These are phyloP conservation scores for Parauchenoglanis punctatus DNA, from an alignment of 2,797 vertebrate genomes.

Conservation along the genomic window DNA sequence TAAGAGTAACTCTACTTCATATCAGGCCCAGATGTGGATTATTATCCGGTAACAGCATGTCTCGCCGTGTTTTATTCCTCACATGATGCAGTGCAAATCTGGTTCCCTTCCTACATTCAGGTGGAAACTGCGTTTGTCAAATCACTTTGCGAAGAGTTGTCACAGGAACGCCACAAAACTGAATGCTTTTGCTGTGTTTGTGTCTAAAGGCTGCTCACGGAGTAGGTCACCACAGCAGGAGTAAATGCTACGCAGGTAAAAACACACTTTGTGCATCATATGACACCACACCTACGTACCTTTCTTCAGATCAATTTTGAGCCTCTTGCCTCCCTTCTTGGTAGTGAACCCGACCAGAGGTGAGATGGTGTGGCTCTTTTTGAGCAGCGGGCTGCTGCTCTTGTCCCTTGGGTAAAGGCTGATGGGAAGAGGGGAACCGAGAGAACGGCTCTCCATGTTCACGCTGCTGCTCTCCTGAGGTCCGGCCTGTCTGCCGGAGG, in stretches of 20 bases:
- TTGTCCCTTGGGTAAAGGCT: slow-evolving; percentile 57
- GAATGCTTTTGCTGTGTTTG: not conserved
- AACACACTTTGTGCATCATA: not conserved
- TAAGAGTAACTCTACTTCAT: not conserved
- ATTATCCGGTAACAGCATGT: not conserved
- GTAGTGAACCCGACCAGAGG: slow-evolving; percentile 80
- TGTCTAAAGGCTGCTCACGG: not conserved
- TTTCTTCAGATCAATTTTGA: slow-evolving; percentile 94
- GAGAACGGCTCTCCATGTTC: slow-evolving; percentile 52
- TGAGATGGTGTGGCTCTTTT: slow-evolving; percentile 79
- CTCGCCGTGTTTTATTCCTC: not conserved
- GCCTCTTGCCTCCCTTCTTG: slow-evolving; percentile 84
- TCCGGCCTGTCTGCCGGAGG: slow-evolving; percentile 54
- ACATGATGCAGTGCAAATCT: not conserved
- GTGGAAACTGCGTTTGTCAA: not conserved
- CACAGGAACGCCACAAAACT: not conserved
- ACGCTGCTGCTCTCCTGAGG: slow-evolving; percentile 52
- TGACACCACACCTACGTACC: slow-evolving; percentile 72
- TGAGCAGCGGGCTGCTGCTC: slow-evolving; percentile 70
- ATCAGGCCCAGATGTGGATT: not conserved
- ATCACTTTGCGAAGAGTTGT: not conserved
- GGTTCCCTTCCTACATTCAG: not conserved
- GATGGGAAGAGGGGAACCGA: slow-evolving; percentile 44
- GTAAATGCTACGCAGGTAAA: not conserved
- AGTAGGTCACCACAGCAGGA: not conserved